A percentile compares a stretch with the other conserved stretches of the same genome.
Conservation (phyloP, 1,140 invertebrate genomes). For the Lithobius niger region DNA sequence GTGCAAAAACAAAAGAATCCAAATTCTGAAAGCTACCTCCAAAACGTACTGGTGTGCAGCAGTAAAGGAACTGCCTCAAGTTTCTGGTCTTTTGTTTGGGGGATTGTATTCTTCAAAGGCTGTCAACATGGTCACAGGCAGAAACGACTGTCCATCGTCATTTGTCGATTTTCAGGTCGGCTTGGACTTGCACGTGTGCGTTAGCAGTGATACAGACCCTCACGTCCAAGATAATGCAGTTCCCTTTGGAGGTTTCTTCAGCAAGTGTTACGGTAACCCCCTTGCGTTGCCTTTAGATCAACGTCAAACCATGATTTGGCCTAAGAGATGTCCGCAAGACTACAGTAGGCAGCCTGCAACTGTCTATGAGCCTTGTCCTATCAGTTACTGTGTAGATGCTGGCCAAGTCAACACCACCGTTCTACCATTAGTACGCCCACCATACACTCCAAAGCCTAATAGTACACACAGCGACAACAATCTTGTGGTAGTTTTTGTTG, state of each 20-base stretch:
- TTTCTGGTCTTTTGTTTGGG: background rate
- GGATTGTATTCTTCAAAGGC: background rate
- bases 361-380: too few relatives aligned
- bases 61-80: background rate
- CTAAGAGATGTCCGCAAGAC: too few relatives aligned
- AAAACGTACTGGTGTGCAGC: background rate
- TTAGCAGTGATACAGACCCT: background rate
- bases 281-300: too few relatives aligned
- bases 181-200: background rate
- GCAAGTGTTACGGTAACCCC: background rate
- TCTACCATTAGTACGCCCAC: too few relatives aligned
- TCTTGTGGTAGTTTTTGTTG: too few relatives aligned
- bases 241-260: constrained; percentile 2
- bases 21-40: too few relatives aligned
- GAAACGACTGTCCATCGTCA: background rate
- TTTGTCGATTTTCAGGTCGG: background rate
- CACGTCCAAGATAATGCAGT: background rate
- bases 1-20: background rate
- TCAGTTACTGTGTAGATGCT: too few relatives aligned
- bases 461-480: too few relatives aligned
- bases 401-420: too few relatives aligned
- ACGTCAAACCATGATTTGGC: too few relatives aligned
- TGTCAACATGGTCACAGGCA: background rate
- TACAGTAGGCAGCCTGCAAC: too few relatives aligned
- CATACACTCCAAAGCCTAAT: too few relatives aligned